Conservation (phyloP, 1,140 invertebrate species). For the Drosophila insularis region DNA sequence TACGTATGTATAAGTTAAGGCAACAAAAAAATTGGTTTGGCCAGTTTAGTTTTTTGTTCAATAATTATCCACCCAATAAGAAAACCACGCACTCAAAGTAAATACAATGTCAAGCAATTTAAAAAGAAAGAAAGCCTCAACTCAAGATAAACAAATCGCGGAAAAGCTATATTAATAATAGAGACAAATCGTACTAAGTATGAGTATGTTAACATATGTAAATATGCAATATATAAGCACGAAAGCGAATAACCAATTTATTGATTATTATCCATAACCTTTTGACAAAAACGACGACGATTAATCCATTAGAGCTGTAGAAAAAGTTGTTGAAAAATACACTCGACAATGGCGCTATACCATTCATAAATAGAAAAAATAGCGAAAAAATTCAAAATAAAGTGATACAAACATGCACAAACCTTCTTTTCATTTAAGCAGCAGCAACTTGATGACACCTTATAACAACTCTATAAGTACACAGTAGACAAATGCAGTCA, state of each 20-base stretch:
- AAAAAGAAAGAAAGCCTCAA: conserved; percentile 36
- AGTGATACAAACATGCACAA: conserved; percentile 55
- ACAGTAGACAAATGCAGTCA: no score
- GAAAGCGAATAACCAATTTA: not conserved
- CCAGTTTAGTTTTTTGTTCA: conserved; percentile 37
- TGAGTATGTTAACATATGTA: conserved; percentile 20
- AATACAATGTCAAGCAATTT: conserved; percentile 54
- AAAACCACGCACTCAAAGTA: conserved; percentile 45
- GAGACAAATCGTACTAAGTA: conserved; percentile 50
- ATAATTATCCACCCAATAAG: conserved; percentile 33
- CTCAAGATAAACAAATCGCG: conserved; percentile 21
- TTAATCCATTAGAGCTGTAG: conserved; percentile 69
- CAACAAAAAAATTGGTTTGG: not conserved
- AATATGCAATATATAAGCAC: not conserved
- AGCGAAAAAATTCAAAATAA: conserved; percentile 56
- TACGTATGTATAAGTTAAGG: not conserved
- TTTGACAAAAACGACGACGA: conserved; percentile 32
- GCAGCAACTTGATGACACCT: not conserved
- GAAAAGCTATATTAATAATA: conserved; percentile 30
- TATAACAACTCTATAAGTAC: not conserved
- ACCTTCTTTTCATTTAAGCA: not conserved
- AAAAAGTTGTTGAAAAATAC: conserved; percentile 68
- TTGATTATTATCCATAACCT: conserved; percentile 7
- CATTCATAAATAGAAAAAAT: conserved; percentile 27
- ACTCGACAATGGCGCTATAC: conserved; percentile 28